Evolutionary conservation across 37 sponge, comb jelly and placozoan genomes (phyloP).

Genomic region (Cladorhizidae sp.): DNA sequence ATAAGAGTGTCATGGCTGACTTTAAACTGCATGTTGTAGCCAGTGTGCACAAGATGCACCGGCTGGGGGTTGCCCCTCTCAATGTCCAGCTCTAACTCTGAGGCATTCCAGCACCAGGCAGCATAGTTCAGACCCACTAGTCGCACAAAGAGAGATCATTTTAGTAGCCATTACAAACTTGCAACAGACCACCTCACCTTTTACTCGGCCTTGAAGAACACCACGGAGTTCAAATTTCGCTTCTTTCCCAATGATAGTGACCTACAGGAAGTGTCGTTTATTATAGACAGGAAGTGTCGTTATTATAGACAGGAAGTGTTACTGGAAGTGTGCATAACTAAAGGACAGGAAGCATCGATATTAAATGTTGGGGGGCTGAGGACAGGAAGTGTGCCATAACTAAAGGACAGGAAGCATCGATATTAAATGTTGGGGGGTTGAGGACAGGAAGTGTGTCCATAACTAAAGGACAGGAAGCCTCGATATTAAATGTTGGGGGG

Average conservation of each 20-base stretch:
- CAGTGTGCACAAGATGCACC: conserved; percentile 47
- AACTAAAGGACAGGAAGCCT: too few relatives aligned
- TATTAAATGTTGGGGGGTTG: too few relatives aligned
- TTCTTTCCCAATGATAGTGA: not conserved
- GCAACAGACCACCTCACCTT: not conserved
- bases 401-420: too few relatives aligned
- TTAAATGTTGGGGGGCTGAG: too few relatives aligned
- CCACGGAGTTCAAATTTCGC: not conserved
- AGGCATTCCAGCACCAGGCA: conserved; percentile 75
- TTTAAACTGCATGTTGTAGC: conserved; percentile 32
- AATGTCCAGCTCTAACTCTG: conserved; percentile 14
- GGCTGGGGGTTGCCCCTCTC: not conserved
- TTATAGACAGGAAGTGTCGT: too few relatives aligned
- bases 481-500: too few relatives aligned
- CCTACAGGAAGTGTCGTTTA: not conserved
- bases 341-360: too few relatives aligned
- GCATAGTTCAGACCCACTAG: conserved; percentile 43
- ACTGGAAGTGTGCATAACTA: too few relatives aligned
- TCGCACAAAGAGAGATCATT: not conserved
- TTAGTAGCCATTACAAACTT: not conserved
- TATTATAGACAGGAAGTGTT: too few relatives aligned
- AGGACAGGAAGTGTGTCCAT: too few relatives aligned
- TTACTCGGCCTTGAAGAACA: not conserved
- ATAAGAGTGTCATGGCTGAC: conserved; percentile 39
- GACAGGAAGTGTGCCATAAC: too few relatives aligned